A percentile compares a stretch with the other conserved stretches of the same genome.
phyloP scores from a whole-genome alignment of 2,888 invertebrate genomes.

The Plagodis pulveraria region DNA sequence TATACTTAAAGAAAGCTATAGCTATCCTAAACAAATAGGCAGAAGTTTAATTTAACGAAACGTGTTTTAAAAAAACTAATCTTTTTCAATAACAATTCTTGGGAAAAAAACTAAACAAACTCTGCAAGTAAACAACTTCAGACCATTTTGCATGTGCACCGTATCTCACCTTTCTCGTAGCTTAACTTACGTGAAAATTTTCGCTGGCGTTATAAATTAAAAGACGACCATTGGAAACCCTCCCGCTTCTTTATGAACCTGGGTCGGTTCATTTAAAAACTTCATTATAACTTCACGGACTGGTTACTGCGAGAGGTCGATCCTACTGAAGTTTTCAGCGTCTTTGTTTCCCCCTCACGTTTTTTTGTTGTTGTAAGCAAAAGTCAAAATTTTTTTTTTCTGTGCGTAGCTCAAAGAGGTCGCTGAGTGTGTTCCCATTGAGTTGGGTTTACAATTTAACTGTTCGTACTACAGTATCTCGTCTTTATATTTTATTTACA shows the following conservation, averaged over 20 bases:
- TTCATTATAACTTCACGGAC: constrained; percentile 66
- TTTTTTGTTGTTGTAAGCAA: constrained; percentile 34
- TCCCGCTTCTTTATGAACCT: constrained; percentile 56
- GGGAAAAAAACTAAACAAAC: constrained; percentile 17
- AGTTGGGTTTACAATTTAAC: constrained; percentile 3
- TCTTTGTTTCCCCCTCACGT: constrained; percentile 36
- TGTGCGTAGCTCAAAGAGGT: background rate
- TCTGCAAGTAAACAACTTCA: constrained; percentile 20
- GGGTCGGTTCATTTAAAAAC: constrained; percentile 67
- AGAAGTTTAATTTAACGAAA: no score
- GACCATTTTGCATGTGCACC: constrained; percentile 27
- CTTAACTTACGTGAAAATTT: constrained; percentile 34
- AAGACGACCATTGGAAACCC: constrained; percentile 61
- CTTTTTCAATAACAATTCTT: constrained; percentile 27
- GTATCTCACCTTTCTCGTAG: constrained; percentile 22
- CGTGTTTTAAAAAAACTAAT: no score
- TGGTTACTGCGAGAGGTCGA: constrained; percentile 39
- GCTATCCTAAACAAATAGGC: no score
- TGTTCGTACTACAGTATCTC: constrained; percentile 9
- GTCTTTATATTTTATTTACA: constrained; percentile 19
- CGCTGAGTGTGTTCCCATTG: background rate
- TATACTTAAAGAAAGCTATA: no score
- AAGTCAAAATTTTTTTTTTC: constrained; percentile 27
- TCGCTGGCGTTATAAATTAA: constrained; percentile 57
- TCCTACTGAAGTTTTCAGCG: constrained; percentile 37